phyloP scores from a whole-genome alignment of 2,888 invertebrate species.

The Phengaris alcon region DNA sequence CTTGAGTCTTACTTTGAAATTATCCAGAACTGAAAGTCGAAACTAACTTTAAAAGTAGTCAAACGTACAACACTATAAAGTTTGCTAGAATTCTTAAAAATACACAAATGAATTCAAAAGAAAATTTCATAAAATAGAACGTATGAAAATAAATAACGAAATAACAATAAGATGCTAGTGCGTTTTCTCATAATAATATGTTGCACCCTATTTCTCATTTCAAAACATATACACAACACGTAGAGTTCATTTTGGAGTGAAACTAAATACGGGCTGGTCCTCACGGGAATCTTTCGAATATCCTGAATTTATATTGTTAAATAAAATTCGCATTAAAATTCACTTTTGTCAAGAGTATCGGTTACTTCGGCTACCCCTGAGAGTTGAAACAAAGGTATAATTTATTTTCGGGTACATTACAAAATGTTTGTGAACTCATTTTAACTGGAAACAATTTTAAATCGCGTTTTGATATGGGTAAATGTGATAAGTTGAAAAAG shows the following conservation, averaged over 20 bases:
- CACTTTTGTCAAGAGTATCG: not conserved
- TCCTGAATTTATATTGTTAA: conserved; percentile 25
- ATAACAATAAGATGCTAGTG: conserved; percentile 14
- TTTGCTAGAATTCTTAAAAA: not conserved
- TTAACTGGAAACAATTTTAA: conserved; percentile 7
- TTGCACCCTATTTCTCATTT: not conserved
- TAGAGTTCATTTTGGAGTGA: not conserved
- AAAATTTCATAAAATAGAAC: conserved; percentile 15
- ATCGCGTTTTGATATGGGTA: conserved; percentile 10
- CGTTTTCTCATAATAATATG: not conserved
- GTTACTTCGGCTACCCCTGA: not conserved
- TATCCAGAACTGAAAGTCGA: not conserved
- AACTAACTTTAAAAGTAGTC: not conserved
- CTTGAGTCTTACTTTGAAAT: not conserved
- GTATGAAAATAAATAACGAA: conserved; percentile 17
- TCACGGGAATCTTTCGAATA: conserved; percentile 16
- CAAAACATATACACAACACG: not conserved
- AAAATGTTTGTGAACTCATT: not conserved
- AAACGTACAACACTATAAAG: not conserved
- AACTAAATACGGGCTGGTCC: not conserved
- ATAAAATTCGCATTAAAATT: conserved; percentile 18
- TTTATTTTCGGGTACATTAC: not conserved
- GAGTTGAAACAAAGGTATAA: conserved; percentile 18
- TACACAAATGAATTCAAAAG: not conserved
- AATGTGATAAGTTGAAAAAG: conserved; percentile 15